Base-by-base conservation (phyloP, 64 coral and sea anemone genomes). In the Montipora capricornis region DNA sequence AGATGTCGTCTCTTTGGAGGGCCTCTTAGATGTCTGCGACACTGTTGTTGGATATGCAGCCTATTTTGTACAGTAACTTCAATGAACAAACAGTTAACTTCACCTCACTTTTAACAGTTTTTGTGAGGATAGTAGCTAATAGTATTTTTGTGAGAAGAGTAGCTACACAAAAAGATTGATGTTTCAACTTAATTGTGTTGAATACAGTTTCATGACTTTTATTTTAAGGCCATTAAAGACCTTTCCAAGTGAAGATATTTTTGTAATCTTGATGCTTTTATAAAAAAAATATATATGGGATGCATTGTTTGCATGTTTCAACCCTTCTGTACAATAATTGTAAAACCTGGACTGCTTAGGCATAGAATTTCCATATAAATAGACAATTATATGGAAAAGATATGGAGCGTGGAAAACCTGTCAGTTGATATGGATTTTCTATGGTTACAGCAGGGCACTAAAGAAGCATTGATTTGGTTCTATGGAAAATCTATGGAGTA, bases 11-110 rank as follows among this genome's bases (percentile, higher is more conserved):
- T 46, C 73, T 77, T 61, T 89, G 24, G 74, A 62, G 20, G 74
- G 75, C 87, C 51, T 90, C 44, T 15, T 64, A 19, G 88, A 90
- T 48, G 59, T 90, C 7, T 90, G 88, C 60, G 55, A 90, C 53
- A 62, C 6, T 79, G 76, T 57, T 76, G 44, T 79, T 8, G 73
- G 88, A 64, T 90, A 90, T 90, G 75, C 88, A 79, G 88, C 88
- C 11, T 74, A 55, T 90, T 90, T 90, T 67, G 5, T 16, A 4
- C 9, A 13, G 11, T 68, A 68, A 19, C 66, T 68, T 19, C 66
- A 10, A 68, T 13, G 11, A 68, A 16, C 0, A 19, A 16, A 68
- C 11, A 68, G 12, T 19, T 68, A 68, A 68, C 11, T 68, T 68
- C 66, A 16, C 66, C 16, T 19, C 57, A 60, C 57, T 1, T 60